Percentiles rank a stretch among this genome's conserved stretches.
phyloP scores from a whole-genome alignment of 2,888 invertebrate genomes.

The Globia sparganii region DNA sequence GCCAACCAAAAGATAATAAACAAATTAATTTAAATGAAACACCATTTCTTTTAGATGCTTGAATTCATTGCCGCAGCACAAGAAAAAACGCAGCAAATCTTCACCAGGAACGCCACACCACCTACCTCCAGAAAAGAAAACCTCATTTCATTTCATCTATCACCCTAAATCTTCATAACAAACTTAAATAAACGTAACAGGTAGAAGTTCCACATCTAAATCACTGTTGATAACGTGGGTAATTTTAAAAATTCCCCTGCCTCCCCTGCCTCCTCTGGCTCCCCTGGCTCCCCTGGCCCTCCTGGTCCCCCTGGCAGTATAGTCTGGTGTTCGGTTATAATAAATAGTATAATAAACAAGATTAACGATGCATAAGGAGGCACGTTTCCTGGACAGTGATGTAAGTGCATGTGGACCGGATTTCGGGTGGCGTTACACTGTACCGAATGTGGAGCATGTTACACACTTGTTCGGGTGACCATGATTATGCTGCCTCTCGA shows the following conservation, averaged over 20 bases:
- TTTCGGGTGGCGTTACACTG: constrained; percentile 71
- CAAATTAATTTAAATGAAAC: background rate
- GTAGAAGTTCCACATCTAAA: constrained; percentile 54
- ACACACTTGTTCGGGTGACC: background rate
- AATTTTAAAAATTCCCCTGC: constrained; percentile 73
- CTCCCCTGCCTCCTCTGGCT: background rate
- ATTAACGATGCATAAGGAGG: constrained; percentile 89
- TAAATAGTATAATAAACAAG: constrained; percentile 89
- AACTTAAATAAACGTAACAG: constrained; percentile 58
- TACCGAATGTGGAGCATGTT: constrained; percentile 38
- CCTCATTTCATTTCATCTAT: constrained; percentile 6
- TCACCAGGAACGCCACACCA: background rate
- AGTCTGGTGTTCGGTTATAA: constrained; percentile 80
- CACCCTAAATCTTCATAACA: constrained; percentile 49
- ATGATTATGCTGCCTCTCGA: background rate
- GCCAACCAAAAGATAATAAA: background rate
- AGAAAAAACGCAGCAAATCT: background rate
- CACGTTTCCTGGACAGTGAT: constrained; percentile 87
- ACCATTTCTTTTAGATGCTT: too few species aligned
- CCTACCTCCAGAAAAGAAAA: constrained; percentile 4
- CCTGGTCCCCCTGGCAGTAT: constrained; percentile 47
- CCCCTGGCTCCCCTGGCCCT: background rate
- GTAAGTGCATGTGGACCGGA: constrained; percentile 80
- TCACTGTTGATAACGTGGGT: constrained; percentile 63
- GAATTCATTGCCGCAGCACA: background rate